A percentile compares a stretch with the other conserved stretches of the same genome.
Conservation (phyloP, 1,140 invertebrate genomes). For the Cheumatopsyche charites region DNA sequence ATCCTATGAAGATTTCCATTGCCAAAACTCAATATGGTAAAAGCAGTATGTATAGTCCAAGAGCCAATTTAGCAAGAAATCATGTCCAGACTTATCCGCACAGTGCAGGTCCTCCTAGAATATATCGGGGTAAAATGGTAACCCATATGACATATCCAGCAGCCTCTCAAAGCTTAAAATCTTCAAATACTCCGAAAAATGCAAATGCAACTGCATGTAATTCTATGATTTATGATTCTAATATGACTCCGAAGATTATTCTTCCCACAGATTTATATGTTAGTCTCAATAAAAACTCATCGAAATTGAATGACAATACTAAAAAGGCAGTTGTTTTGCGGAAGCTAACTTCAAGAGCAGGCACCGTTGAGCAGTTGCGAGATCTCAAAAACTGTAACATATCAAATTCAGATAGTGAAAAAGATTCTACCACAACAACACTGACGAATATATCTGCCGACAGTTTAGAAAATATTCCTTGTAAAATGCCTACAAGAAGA, state of each 20-base stretch:
- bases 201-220: slow-evolving; percentile 55
- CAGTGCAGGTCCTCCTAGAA: slow-evolving; percentile 31
- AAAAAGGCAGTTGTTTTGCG: slow-evolving; percentile 57
- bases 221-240: slow-evolving; percentile 53
- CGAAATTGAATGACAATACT: slow-evolving; percentile 46
- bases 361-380: slow-evolving; percentile 48
- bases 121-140: too few species aligned
- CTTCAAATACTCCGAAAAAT: slow-evolving; percentile 14
- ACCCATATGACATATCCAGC: not conserved
- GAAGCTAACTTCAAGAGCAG: slow-evolving; percentile 56
- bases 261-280: not conserved
- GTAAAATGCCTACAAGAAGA: slow-evolving; percentile 57
- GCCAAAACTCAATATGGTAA: slow-evolving; percentile 24
- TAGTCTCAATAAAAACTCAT: slow-evolving; percentile 34
- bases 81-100: slow-evolving; percentile 35
- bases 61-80: slow-evolving; percentile 42
- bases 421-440: slow-evolving; percentile 60
- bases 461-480: slow-evolving; percentile 56
- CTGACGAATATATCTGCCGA: slow-evolving; percentile 59
- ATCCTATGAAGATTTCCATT: slow-evolving; percentile 24
- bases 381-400: slow-evolving; percentile 53
- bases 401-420: slow-evolving; percentile 49
- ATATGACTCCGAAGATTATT: slow-evolving; percentile 47
- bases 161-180: too few species aligned
- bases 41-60: slow-evolving; percentile 26